Conservation (phyloP, 2,888 invertebrate species). For the Herminia tarsipennalis region DNA sequence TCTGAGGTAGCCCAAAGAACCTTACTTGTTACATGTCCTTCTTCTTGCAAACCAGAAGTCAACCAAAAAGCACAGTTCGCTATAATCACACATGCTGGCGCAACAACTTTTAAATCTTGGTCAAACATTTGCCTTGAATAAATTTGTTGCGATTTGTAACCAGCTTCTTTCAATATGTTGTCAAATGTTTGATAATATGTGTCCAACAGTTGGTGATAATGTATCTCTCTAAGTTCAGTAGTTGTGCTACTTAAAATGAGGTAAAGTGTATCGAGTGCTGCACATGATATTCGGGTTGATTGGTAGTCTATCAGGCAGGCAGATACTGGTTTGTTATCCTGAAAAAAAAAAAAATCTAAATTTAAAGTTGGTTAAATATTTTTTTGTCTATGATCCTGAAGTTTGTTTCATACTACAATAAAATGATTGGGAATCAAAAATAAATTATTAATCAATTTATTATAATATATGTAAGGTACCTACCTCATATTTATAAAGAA, state of each 20-base stretch:
- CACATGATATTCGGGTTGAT: constrained; percentile 64
- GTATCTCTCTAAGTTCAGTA: constrained; percentile 48
- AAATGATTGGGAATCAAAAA: no score
- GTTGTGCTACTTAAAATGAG: constrained; percentile 68
- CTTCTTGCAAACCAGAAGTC: constrained; percentile 69
- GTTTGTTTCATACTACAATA: no score
- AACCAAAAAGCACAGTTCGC: constrained; percentile 77
- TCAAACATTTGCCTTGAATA: constrained; percentile 63
- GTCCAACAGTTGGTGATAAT: constrained; percentile 57
- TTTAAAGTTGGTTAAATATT: no score
- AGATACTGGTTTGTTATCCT: constrained; percentile 58
- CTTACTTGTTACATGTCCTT: constrained; percentile 75
- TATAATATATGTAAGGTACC: background rate
- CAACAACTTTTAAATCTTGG: constrained; percentile 63
- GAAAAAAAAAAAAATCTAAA: constrained; percentile 48
- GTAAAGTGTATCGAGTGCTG: constrained; percentile 71
- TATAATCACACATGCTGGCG: constrained; percentile 68
- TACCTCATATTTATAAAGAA: constrained; percentile 75
- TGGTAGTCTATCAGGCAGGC: constrained; percentile 78
- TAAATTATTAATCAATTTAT: background rate
- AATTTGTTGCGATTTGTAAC: constrained; percentile 44
- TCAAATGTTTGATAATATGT: constrained; percentile 63
- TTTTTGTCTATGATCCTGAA: no score
- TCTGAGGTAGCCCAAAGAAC: constrained; percentile 49
- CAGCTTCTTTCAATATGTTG: constrained; percentile 40